Evolutionary conservation across 1,140 invertebrate species (phyloP), one percentile per base, ranked within the genome.

Genomic region (Pantala flavescens): DNA sequence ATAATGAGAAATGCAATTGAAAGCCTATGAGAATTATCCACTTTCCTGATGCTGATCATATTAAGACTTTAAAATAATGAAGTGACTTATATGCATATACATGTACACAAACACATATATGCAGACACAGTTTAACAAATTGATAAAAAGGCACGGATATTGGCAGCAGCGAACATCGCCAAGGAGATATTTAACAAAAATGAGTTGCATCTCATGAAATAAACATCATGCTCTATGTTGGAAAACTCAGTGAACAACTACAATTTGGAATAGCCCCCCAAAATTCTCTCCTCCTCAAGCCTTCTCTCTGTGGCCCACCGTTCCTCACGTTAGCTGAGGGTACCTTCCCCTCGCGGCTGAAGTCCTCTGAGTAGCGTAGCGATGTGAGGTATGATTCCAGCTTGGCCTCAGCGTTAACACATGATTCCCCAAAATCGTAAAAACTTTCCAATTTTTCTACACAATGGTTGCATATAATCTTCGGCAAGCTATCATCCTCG

Each of bases 401-500:
- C 88, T 90, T 90, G 24, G 84, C 83, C 80, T 90, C 89, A 0
- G 90, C 88, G 76, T 84, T 88, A 0, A 86, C 83, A 76, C 89
- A 89, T n/a, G 87, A 86, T 77, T 88, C 86, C 74, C 88, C 81
- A 79, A 90, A 90, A 23, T 86, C 85, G 77, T 85, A 85, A 73
- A 86, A 87, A 49, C 82, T 85, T 73, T 91, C 89, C 71, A 90
- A 77, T 76, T 88, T 88, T 76, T 85, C 84, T 43, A 89, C 80
- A 78, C 89, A 91, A 70, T 86, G 84, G 7, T 84, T 84, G 78
- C 90, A 91, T n/a, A 91, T 85, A 23, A 88, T 87, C 84, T 90
- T 90, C 72, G 90, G 90, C 74, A 91, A 80, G 14, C 87, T 88
- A 81, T 90, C 89, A 78, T 88, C 87, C 80, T 90, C 89, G 72